phyloP scores from a whole-genome alignment of 2,113 vertebrate species.

The Saguinus midas region DNA sequence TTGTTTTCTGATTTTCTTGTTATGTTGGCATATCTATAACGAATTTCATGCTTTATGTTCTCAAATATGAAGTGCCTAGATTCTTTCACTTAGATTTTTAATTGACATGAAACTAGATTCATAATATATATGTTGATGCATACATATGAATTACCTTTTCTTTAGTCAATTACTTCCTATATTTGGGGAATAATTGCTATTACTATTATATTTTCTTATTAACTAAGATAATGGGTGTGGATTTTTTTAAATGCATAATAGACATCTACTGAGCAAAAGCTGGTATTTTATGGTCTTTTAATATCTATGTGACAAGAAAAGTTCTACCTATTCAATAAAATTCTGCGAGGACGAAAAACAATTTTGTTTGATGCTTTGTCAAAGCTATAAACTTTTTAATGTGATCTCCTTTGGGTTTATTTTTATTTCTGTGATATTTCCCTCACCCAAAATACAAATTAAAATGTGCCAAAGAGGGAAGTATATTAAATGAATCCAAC shows the following conservation, averaged over 20 bases:
- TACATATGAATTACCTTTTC: neutral
- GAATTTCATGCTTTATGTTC: neutral
- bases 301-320: slow-evolving; percentile 35
- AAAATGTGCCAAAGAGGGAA: slow-evolving; percentile 32
- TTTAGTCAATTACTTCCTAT: neutral
- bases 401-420: neutral
- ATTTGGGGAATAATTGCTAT: slow-evolving; percentile 13
- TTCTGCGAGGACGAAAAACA: slow-evolving; percentile 40
- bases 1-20: slow-evolving; percentile 21
- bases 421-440: slow-evolving; percentile 54
- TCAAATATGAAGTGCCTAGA: neutral
- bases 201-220: slow-evolving; percentile 48
- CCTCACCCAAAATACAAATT: slow-evolving; percentile 24
- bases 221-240: neutral
- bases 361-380: slow-evolving; percentile 44
- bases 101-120: neutral
- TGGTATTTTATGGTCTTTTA: slow-evolving; percentile 23
- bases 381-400: slow-evolving; percentile 34
- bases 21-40: slow-evolving; percentile 31
- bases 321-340: slow-evolving; percentile 43
- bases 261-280: neutral
- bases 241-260: neutral
- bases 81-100: slow-evolving; percentile 51
- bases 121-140: slow-evolving; percentile 3
- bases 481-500: slow-evolving; percentile 43